Conservation (phyloP, 2,888 invertebrate genomes). For the Phengaris arion region DNA sequence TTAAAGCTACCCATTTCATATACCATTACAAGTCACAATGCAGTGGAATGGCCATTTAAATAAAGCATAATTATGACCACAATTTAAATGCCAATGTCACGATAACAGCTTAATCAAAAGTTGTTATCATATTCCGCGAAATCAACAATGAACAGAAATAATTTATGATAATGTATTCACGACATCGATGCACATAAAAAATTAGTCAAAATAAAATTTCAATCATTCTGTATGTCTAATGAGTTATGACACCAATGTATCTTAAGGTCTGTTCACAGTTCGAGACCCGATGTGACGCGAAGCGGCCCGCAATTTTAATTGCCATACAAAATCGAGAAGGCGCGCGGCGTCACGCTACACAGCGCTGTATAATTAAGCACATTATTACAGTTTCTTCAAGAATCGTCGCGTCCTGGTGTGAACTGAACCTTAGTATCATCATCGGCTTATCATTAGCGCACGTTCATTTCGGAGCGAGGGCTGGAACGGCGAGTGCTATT, state of each 20-base stretch:
- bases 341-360: no score
- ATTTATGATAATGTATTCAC: constrained; percentile 21
- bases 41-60: not conserved
- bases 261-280: not conserved
- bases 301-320: no score
- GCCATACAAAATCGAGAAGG: no score
- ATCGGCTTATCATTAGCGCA: no score
- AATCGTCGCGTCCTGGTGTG: no score
- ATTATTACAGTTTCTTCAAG: no score
- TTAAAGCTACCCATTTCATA: not conserved
- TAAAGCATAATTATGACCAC: not conserved
- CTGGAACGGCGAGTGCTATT: no score
- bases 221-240: constrained; percentile 1
- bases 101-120: constrained; percentile 14
- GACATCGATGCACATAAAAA: not conserved
- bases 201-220: not conserved
- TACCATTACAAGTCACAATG: not conserved
- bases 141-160: constrained; percentile 43
- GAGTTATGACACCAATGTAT: not conserved
- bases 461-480: no score
- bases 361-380: no score
- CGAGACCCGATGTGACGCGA: no score
- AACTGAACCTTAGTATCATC: no score
- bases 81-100: constrained; percentile 23
- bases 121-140: constrained; percentile 23